These are phyloP conservation scores for Amphiprion ocellaris DNA, from an alignment of 2,113 vertebrate species.

Conservation along the genomic window DNA sequence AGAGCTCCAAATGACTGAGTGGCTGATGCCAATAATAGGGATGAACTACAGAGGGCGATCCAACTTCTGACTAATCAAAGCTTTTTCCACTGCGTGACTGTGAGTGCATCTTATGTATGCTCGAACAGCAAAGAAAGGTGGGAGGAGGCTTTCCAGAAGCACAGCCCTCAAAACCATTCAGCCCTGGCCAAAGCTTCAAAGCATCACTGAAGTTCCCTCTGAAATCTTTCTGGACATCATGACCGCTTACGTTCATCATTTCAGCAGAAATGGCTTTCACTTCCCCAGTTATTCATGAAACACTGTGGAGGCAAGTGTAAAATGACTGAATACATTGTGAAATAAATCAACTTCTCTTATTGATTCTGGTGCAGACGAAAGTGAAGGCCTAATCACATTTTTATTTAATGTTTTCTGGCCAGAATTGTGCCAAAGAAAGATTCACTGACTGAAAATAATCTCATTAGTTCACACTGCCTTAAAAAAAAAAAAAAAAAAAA, in stretches of 20 bases:
- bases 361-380: not conserved
- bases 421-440: not conserved
- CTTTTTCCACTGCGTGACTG: conserved; percentile 11
- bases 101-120: conserved; percentile 12
- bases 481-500: not conserved
- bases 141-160: conserved; percentile 39
- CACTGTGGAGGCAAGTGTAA: not conserved
- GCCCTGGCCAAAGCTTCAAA: conserved; percentile 55
- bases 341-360: not conserved
- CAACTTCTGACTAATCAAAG: conserved; percentile 62
- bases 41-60: conserved; percentile 21
- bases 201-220: conserved; percentile 55
- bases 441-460: not conserved
- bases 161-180: conserved; percentile 43
- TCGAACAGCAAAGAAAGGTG: conserved; percentile 20
- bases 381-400: not conserved
- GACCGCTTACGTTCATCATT: conserved; percentile 18
- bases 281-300: conserved; percentile 4
- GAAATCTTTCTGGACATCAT: conserved; percentile 45
- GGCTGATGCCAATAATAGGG: conserved; percentile 23
- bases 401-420: not conserved
- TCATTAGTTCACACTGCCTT: not conserved
- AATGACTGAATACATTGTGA: not conserved
- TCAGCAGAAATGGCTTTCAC: not conserved
- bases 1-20: conserved; percentile 6